A percentile compares a stretch with the other conserved stretches of the same genome.
These are phyloP conservation scores for Mnemiopsis leidyi DNA, from an alignment of 37 sponge, comb jelly and placozoan genomes.

Conservation along the genomic window DNA sequence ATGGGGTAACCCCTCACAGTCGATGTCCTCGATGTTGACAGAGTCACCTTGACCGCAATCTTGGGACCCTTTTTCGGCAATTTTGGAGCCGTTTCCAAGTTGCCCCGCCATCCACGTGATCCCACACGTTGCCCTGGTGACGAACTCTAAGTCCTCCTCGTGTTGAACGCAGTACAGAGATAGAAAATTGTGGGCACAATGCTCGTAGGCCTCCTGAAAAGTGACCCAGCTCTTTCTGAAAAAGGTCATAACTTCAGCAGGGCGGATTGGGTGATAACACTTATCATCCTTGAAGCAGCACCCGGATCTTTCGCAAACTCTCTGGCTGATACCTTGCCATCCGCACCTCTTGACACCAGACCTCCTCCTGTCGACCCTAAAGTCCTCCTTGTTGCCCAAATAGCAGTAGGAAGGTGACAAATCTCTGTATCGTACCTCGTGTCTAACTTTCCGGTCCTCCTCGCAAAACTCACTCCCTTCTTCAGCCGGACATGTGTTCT, in stretches of 20 bases:
- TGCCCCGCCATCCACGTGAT: neutral
- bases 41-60: neutral
- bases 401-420: neutral
- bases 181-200: neutral
- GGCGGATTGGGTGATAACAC: conserved; percentile 1
- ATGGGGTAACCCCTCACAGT: neutral
- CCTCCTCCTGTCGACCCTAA: neutral
- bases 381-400: neutral
- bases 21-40: neutral
- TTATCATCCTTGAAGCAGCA: neutral
- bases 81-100: neutral
- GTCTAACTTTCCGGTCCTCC: neutral
- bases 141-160: neutral
- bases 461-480: neutral
- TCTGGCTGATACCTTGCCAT: neutral
- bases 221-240: neutral
- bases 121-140: neutral
- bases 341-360: neutral
- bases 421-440: neutral
- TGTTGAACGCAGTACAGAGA: neutral
- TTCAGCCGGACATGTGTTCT: neutral
- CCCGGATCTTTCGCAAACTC: neutral
- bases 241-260: conserved; percentile 3
- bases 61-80: neutral
- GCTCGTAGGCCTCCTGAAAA: neutral